Evolutionary conservation across 2,113 vertebrate genomes (phyloP), one percentile per base, ranked within the genome.

Genomic region (Odocoileus virginianus): DNA sequence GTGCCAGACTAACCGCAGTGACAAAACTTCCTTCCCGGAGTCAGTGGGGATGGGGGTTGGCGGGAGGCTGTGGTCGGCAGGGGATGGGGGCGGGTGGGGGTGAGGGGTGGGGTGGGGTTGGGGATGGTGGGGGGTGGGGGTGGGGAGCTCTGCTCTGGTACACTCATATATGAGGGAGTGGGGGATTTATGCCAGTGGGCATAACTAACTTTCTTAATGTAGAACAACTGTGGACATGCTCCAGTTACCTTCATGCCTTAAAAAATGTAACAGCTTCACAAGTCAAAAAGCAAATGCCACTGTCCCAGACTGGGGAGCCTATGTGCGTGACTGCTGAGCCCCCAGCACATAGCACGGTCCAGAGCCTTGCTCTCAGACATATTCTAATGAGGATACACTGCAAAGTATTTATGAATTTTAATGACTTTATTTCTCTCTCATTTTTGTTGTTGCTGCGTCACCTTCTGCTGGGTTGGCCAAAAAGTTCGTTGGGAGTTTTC

Each of bases 161-260:
- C n/a, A 36, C 95, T 89, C 81, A 88, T 76, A 21, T 78, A 97
- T 92, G 28, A 96, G 89, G 74, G 71, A 60, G 61, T 15, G 58
- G 43, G 50, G 84, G 67, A 97, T 96, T 97, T 87, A 94, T 64
- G 81, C 64, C 87, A 97, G 52, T 0, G 1, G 85, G 81, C 92
- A 97, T 0, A 40, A 91, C 64, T 83, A 96, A 91, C 89, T 98
- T 93, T 88, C 92, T 97, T 93, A 96, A 93, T 57, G 67, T 0
- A 0, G 36, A 98, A 86, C 96, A 98, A 98, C 97, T 98, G 96
- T 23, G 92, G 74, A 78, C 90, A 96, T 96, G 95, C 98, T 98
- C 97, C 74, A 95, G 33, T 97, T 97, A 97, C 93, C 50, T 87
- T 0, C 0, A 97, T 25, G 54, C 88, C 89, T 95, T 95, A 97